Conservation (phyloP, 2,797 vertebrate genomes). For the Tolypeutes matacus region DNA sequence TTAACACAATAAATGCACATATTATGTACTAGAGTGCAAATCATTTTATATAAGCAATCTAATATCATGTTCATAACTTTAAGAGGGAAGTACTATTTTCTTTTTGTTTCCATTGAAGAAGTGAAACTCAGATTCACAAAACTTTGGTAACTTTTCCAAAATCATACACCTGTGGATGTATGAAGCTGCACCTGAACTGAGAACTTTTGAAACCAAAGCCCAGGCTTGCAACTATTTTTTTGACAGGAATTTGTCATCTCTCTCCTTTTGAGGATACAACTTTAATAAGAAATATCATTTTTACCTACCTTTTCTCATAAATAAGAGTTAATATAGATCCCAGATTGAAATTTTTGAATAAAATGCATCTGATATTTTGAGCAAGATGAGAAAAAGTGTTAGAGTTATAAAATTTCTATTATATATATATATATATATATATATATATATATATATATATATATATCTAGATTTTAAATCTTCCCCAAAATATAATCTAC, state of each 20-base stretch:
- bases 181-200: neutral
- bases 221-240: neutral
- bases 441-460: too few species aligned
- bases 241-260: neutral
- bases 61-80: neutral
- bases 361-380: conserved; percentile 55
- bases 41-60: neutral
- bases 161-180: neutral
- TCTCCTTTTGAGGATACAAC: neutral
- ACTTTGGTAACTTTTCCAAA: neutral
- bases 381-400: neutral
- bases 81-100: neutral
- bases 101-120: neutral
- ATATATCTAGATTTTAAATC: neutral
- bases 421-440: neutral
- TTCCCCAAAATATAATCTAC: neutral
- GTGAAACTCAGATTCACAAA: neutral
- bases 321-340: neutral
- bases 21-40: neutral
- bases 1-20: neutral
- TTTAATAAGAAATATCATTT: neutral
- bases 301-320: neutral
- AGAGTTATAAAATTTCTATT: conserved; percentile 19
- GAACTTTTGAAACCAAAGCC: neutral
- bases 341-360: conserved; percentile 34